Evolutionary conservation across 1,140 invertebrate species (phyloP).

Genomic region (Psilanteris sp.): DNA sequence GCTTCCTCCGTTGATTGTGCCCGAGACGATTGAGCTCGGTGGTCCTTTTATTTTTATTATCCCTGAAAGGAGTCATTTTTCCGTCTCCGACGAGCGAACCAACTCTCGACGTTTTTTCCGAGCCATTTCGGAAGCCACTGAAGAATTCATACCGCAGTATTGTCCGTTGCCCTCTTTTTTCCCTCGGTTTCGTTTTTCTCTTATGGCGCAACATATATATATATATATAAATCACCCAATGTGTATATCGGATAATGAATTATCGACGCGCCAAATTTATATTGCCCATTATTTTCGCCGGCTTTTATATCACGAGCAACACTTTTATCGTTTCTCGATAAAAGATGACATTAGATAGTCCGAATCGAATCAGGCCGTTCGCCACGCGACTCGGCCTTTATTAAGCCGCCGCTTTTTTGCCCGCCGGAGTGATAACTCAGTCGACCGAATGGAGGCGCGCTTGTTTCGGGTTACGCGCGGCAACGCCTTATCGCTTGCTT

Average conservation of each 20-base stretch:
- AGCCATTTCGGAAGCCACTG: constrained; percentile 32
- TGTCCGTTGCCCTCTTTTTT: constrained; percentile 11
- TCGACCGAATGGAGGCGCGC: too few species aligned
- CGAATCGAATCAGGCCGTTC: constrained; percentile 30
- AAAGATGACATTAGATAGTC: constrained; percentile 46
- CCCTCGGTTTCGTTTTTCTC: background rate
- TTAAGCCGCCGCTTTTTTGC: too few species aligned
- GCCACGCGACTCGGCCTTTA: constrained; percentile 5
- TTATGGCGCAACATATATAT: constrained; percentile 6
- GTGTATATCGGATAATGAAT: constrained; percentile 30
- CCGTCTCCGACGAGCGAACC: constrained; percentile 28
- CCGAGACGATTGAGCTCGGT: constrained; percentile 52
- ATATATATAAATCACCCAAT: constrained; percentile 26
- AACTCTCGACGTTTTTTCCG: constrained; percentile 28
- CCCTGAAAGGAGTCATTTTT: constrained; percentile 59
- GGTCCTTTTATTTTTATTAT: constrained; percentile 58
- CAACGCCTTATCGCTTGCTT: too few species aligned
- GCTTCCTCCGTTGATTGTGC: constrained; percentile 62
- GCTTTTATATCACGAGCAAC: constrained; percentile 21
- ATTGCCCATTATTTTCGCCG: constrained; percentile 29
- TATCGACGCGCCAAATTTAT: constrained; percentile 23
- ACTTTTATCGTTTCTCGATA: constrained; percentile 47
- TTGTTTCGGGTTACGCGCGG: too few species aligned
- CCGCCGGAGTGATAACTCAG: too few species aligned
- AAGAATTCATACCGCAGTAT: constrained; percentile 42